A percentile compares a stretch with the other conserved stretches of the same genome.
Conservation (phyloP, 2,797 vertebrate genomes). For the Nyctibius grandis region DNA sequence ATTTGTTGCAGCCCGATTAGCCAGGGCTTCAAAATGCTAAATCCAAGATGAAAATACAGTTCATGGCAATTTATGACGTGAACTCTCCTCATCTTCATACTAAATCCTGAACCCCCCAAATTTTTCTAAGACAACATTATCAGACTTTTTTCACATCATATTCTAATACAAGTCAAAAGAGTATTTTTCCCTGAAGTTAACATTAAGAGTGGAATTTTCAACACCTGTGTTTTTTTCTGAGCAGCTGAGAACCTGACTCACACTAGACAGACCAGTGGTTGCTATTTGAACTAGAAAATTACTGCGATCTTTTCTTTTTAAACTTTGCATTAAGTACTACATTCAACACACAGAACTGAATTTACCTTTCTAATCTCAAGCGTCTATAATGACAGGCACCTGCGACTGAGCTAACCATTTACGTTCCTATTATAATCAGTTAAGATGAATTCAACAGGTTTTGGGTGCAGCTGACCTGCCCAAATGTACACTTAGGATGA, state of each 20-base stretch:
- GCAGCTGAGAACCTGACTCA: neutral
- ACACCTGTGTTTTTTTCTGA: neutral
- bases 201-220: neutral
- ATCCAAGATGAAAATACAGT: constrained; percentile 28
- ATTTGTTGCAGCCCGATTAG: constrained; percentile 86
- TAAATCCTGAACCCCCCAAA: neutral
- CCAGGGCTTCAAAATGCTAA: constrained; percentile 93
- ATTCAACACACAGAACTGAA: neutral
- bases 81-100: neutral
- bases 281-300: neutral
- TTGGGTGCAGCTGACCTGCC: neutral
- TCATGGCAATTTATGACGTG: neutral
- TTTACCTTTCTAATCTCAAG: neutral
- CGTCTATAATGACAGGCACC: neutral
- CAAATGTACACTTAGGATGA: neutral
- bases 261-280: neutral
- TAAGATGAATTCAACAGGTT: neutral
- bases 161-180: neutral
- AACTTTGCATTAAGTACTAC: neutral
- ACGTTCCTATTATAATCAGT: neutral
- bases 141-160: neutral
- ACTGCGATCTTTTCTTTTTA: neutral
- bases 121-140: neutral
- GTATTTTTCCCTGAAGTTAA: neutral
- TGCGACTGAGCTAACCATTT: neutral